phyloP scores from a whole-genome alignment of 1,140 invertebrate genomes.

The Gryon sp. region DNA sequence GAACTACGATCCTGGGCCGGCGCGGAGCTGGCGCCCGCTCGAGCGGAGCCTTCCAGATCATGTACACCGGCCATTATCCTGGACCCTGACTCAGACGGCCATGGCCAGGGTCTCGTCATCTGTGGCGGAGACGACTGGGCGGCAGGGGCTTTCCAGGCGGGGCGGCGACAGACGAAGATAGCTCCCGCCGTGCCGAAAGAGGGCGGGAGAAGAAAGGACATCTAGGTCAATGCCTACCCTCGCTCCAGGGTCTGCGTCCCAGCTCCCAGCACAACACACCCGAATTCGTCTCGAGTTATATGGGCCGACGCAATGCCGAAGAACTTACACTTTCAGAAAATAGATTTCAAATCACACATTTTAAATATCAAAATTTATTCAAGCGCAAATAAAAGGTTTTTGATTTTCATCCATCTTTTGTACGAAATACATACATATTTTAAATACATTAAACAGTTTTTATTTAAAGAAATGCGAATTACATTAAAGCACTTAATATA shows the following conservation, averaged over 20 bases:
- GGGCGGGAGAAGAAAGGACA: constrained; percentile 54
- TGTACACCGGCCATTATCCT: constrained; percentile 56
- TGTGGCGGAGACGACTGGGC: constrained; percentile 26
- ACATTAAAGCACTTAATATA: no score
- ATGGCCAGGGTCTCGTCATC: constrained; percentile 62
- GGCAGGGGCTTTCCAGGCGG: constrained; percentile 25
- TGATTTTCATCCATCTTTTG: no score
- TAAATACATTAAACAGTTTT: no score
- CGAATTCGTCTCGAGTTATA: constrained; percentile 23
- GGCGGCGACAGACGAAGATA: constrained; percentile 24
- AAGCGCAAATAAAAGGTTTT: no score
- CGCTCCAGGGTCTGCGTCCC: constrained; percentile 66
- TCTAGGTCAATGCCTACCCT: constrained; percentile 73
- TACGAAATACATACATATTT: no score
- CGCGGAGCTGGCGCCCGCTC: constrained; percentile 25
- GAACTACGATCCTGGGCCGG: constrained; percentile 30
- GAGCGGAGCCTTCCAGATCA: constrained; percentile 53
- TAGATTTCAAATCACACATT: neutral
- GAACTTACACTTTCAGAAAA: neutral
- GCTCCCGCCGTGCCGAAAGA: constrained; percentile 40
- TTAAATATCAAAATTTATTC: neutral
- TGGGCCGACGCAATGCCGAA: constrained; percentile 3
- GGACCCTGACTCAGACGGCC: constrained; percentile 62
- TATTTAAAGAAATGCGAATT: no score
- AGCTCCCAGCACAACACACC: constrained; percentile 55